phyloP scores from a whole-genome alignment of 2,888 invertebrate genomes.

The Cheilosia grossa region DNA sequence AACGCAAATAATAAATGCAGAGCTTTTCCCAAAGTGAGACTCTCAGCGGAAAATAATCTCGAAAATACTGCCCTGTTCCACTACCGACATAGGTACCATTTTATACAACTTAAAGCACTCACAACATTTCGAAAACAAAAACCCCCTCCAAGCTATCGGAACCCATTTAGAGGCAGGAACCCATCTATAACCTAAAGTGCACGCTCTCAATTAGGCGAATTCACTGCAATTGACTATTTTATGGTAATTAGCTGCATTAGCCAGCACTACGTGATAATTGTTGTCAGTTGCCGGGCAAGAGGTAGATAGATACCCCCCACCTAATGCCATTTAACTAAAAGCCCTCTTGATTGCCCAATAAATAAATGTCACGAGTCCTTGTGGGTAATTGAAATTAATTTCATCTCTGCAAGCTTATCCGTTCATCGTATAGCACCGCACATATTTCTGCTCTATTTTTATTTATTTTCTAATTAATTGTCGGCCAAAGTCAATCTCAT shows the following conservation, averaged over 20 bases:
- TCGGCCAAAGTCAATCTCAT: slow-evolving; percentile 55
- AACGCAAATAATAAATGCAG: too few relatives aligned
- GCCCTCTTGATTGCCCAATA: slow-evolving; percentile 18
- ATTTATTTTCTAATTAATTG: slow-evolving; percentile 28
- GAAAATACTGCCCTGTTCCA: too few relatives aligned
- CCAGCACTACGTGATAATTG: slow-evolving; percentile 32
- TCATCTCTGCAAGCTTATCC: slow-evolving; percentile 4
- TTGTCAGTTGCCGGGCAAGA: not conserved
- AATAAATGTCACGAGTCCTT: slow-evolving; percentile 32
- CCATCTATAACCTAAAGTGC: too few relatives aligned
- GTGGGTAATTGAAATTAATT: slow-evolving; percentile 40
- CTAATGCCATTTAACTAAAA: slow-evolving; percentile 7
- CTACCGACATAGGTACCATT: too few relatives aligned
- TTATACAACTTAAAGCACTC: too few relatives aligned
- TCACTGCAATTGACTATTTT: not conserved
- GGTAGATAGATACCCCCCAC: not conserved
- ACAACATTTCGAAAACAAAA: too few relatives aligned
- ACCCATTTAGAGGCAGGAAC: too few relatives aligned
- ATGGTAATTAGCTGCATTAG: slow-evolving; percentile 12
- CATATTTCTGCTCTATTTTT: not conserved
- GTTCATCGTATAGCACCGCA: slow-evolving; percentile 16
- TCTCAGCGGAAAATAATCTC: too few relatives aligned
- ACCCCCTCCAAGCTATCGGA: too few relatives aligned
- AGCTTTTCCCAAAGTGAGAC: too few relatives aligned
- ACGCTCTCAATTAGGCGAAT: not conserved